phyloP scores from a whole-genome alignment of 2,113 vertebrate genomes.

The Mesoclemmys tuberculata region DNA sequence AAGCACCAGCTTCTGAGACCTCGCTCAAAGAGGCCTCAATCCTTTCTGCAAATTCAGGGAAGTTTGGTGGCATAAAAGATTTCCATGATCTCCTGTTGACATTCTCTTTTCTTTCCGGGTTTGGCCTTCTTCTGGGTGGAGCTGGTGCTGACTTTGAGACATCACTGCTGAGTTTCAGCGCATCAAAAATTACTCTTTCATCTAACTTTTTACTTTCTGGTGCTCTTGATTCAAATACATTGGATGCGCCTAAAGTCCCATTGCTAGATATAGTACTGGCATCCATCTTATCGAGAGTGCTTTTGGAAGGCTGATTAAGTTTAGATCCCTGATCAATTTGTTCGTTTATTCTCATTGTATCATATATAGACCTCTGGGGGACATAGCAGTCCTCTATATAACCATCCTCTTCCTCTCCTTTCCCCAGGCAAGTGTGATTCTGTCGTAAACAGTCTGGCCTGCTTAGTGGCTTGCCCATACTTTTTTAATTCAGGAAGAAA shows the following conservation, averaged over 20 bases:
- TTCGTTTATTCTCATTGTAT: constrained; percentile 99
- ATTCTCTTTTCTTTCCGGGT: constrained; percentile 90
- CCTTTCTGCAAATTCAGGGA: constrained; percentile 94
- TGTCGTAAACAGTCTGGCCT: constrained; percentile 97
- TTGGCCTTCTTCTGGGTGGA: constrained; percentile 88
- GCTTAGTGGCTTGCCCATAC: constrained; percentile 98
- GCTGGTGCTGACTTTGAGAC: constrained; percentile 84
- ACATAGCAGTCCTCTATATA: constrained; percentile 99
- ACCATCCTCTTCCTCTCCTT: constrained; percentile 96
- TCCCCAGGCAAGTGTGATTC: constrained; percentile 94
- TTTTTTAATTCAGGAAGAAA: constrained; percentile 64
- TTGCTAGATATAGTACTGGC: constrained; percentile 95
- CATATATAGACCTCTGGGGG: constrained; percentile 98
- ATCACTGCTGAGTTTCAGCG: constrained; percentile 94
- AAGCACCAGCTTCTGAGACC: constrained; percentile 80
- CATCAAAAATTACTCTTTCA: constrained; percentile 96
- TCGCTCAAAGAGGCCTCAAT: constrained; percentile 89
- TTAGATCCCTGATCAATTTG: constrained; percentile 98
- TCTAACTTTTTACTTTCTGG: constrained; percentile 87
- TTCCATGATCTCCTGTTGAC: constrained; percentile 96
- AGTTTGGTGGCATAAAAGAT: constrained; percentile 95
- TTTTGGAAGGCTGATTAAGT: constrained; percentile 93
- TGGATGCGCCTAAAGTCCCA: constrained; percentile 88
- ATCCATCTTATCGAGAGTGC: constrained; percentile 89
- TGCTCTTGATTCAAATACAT: constrained; percentile 84